Evolutionary conservation across 2,888 invertebrate species (phyloP).

Genomic region (Panorpa germanica): DNA sequence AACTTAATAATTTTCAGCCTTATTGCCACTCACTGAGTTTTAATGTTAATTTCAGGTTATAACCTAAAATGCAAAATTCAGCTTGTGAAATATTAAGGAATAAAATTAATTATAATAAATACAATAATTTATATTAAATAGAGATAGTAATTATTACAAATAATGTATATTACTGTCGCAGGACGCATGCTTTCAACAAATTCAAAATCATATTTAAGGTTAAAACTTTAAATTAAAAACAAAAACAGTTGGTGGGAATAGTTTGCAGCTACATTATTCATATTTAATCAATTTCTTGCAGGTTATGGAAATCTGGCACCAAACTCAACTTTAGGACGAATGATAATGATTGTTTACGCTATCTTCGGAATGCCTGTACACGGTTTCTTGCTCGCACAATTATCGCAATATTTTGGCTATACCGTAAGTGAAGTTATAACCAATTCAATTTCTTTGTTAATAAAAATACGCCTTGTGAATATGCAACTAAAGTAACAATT

Average conservation of each 20-base stretch:
- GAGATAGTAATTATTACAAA: too few species aligned
- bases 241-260: too few species aligned
- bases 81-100: too few species aligned
- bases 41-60: too few species aligned
- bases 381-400: constrained; percentile 33
- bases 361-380: constrained; percentile 74
- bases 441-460: constrained; percentile 7
- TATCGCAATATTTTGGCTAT: constrained; percentile 1
- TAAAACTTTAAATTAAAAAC: too few species aligned
- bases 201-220: too few species aligned
- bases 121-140: too few species aligned
- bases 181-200: constrained; percentile 4
- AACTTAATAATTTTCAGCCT: too few species aligned
- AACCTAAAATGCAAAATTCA: too few species aligned
- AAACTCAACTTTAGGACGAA: constrained; percentile 56
- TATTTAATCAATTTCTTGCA: constrained; percentile 21
- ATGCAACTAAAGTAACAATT: constrained; percentile 2
- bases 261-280: background rate
- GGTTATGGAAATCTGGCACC: constrained; percentile 84
- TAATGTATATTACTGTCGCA: too few species aligned
- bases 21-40: too few species aligned
- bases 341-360: constrained; percentile 76
- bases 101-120: too few species aligned
- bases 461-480: background rate
- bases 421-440: constrained; percentile 2